Evolutionary conservation across 2,797 vertebrate genomes (phyloP).

Genomic region (Cirrhinus molitorella): DNA sequence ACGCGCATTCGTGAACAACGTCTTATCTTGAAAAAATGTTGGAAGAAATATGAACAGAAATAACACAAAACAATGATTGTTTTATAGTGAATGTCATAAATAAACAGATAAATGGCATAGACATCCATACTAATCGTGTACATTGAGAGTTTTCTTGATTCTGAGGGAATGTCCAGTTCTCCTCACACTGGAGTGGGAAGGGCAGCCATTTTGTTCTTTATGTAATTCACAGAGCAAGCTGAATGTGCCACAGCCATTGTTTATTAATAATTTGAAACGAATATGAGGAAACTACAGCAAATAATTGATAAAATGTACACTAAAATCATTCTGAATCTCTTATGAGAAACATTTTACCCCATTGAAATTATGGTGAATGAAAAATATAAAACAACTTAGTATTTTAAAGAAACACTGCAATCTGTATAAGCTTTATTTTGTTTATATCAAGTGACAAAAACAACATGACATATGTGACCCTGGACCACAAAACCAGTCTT

Average conservation of each 20-base stretch:
- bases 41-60: neutral
- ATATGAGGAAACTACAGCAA: neutral
- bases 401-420: neutral
- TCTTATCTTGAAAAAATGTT: slow-evolving; percentile 61
- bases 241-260: neutral
- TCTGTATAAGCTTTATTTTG: neutral
- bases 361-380: neutral
- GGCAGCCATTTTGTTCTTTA: slow-evolving; percentile 38
- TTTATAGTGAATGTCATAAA: too few species aligned
- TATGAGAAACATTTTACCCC: neutral
- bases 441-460: neutral
- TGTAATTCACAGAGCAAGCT: neutral
- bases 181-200: neutral
- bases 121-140: neutral
- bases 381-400: neutral
- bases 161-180: neutral
- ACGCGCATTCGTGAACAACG: slow-evolving; percentile 71
- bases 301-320: neutral
- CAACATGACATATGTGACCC: too few species aligned
- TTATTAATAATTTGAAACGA: neutral
- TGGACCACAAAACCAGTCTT: too few species aligned
- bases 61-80: neutral
- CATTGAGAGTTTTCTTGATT: neutral
- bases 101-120: neutral
- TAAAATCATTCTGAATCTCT: neutral